Conservation (phyloP, 2,888 invertebrate genomes). For the Chymomyza caudatula region DNA sequence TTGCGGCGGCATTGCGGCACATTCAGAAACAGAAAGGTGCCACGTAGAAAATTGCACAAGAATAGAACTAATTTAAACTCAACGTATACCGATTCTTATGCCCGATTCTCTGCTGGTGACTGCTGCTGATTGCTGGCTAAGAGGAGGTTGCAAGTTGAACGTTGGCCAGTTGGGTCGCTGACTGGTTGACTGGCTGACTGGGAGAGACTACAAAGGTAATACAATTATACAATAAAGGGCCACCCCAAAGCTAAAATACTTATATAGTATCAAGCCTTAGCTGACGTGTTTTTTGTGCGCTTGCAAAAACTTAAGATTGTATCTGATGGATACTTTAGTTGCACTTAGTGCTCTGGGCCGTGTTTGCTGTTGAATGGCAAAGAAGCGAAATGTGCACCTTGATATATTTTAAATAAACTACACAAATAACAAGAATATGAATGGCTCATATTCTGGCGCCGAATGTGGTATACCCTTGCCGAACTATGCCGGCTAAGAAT, state of each 20-base stretch:
- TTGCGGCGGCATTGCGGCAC: conserved; percentile 27
- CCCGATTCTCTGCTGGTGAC: conserved; percentile 24
- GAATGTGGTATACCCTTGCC: too few species aligned
- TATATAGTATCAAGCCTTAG: background rate
- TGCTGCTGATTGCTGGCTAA: background rate
- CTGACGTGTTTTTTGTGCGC: background rate
- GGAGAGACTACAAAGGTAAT: conserved; percentile 37
- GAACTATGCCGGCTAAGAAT: too few species aligned
- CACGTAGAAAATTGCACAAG: conserved; percentile 70
- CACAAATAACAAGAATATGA: background rate
- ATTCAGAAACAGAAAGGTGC: conserved; percentile 52
- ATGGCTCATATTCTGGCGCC: too few species aligned
- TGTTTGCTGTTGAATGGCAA: conserved; percentile 1
- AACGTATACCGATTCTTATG: conserved; percentile 61
- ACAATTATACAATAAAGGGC: conserved; percentile 56
- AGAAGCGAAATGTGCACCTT: background rate
- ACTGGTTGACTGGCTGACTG: background rate
- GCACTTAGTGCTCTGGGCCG: conserved; percentile 17
- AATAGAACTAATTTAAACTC: conserved; percentile 72
- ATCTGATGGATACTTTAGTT: conserved; percentile 35
- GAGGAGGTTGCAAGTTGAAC: background rate
- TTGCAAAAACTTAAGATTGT: conserved; percentile 27
- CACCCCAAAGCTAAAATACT: conserved; percentile 32
- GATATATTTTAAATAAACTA: background rate
- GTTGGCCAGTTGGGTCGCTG: background rate